phyloP scores from a whole-genome alignment of 2,113 vertebrate genomes.

The Pseudolaguvia tuberculata region DNA sequence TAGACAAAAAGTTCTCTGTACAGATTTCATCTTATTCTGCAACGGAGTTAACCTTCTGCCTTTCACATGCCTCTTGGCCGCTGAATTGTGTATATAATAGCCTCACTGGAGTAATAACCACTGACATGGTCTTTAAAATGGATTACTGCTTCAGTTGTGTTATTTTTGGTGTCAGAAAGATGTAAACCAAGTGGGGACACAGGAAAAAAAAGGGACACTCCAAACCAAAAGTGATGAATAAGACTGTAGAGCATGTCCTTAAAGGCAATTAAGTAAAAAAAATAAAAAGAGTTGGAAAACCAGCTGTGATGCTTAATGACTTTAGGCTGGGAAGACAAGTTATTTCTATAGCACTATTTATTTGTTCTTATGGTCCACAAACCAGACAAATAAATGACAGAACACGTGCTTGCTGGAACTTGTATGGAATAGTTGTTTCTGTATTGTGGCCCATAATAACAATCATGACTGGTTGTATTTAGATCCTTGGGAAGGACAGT shows the following conservation, averaged over 20 bases:
- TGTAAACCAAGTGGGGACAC: constrained; percentile 43
- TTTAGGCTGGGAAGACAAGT: constrained; percentile 18
- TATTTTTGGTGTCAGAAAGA: constrained; percentile 46
- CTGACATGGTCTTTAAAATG: constrained; percentile 49
- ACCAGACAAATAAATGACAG: constrained; percentile 12
- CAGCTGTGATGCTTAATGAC: constrained; percentile 26
- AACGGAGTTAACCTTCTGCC: constrained; percentile 38
- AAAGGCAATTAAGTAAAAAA: constrained; percentile 7
- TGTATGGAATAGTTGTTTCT: constrained; percentile 20
- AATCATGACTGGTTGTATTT: background rate
- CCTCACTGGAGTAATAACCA: constrained; percentile 47
- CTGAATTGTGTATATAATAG: constrained; percentile 31
- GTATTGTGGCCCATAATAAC: constrained; percentile 24
- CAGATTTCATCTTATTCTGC: constrained; percentile 32
- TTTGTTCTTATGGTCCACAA: constrained; percentile 16
- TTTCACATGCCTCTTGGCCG: constrained; percentile 40
- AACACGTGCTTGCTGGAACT: constrained; percentile 18
- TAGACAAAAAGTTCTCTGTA: constrained; percentile 24
- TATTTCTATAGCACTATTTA: constrained; percentile 24
- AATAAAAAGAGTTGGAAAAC: constrained; percentile 24
- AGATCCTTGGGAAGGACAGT: background rate
- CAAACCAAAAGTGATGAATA: constrained; percentile 28
- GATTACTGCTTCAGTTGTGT: constrained; percentile 46
- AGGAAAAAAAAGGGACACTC: constrained; percentile 21
- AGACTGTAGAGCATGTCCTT: constrained; percentile 26